These are phyloP conservation scores for Drosophila infuscata DNA, from an alignment of 2,888 invertebrate species.

Conservation along the genomic window DNA sequence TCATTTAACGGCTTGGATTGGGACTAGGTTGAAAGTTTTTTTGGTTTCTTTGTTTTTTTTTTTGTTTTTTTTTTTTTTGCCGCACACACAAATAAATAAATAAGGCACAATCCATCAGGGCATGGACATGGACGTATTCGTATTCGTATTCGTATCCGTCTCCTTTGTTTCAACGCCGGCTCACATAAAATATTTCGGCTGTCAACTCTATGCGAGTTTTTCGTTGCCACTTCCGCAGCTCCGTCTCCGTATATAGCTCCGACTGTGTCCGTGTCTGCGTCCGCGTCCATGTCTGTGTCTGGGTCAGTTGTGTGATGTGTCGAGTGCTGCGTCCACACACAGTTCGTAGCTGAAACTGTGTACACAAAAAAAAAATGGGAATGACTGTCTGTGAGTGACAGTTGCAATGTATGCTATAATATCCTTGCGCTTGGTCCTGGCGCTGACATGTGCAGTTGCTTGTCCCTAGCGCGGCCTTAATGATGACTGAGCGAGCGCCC, in stretches of 20 bases:
- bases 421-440: slow-evolving; percentile 61
- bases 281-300: slow-evolving; percentile 57
- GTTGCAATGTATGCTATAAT: slow-evolving; percentile 79
- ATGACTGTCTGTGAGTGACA: slow-evolving; percentile 61
- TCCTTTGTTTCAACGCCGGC: slow-evolving; percentile 69
- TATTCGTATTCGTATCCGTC: slow-evolving; percentile 25
- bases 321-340: slow-evolving; percentile 81
- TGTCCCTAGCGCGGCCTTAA: slow-evolving; percentile 77
- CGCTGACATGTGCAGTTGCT: slow-evolving; percentile 83
- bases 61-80: neutral
- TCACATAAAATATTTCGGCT: slow-evolving; percentile 75
- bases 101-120: slow-evolving; percentile 71
- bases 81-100: slow-evolving; percentile 64
- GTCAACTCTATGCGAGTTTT: slow-evolving; percentile 67
- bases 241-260: slow-evolving; percentile 5
- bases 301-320: slow-evolving; percentile 72
- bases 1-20: slow-evolving; percentile 80
- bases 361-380: slow-evolving; percentile 8
- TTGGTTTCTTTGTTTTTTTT: neutral
- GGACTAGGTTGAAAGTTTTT: slow-evolving; percentile 12
- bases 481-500: slow-evolving; percentile 77
- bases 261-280: slow-evolving; percentile 55
- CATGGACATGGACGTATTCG: slow-evolving; percentile 44
- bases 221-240: slow-evolving; percentile 38
- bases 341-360: slow-evolving; percentile 18